phyloP scores from a whole-genome alignment of 2,113 vertebrate genomes.

The Cololabis saira region DNA sequence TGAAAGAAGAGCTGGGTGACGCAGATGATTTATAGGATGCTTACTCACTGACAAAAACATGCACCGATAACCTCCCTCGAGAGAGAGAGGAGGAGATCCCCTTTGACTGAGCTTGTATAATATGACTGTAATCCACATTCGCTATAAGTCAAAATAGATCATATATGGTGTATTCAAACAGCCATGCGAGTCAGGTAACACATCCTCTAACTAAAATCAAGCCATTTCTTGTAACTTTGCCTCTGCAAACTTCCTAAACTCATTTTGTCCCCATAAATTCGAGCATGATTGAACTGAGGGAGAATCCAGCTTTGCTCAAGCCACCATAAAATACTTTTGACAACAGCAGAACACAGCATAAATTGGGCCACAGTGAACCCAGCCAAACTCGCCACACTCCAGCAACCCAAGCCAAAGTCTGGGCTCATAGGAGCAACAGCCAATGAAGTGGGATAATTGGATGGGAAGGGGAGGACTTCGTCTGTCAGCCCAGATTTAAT shows the following conservation, averaged over 20 bases:
- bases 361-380: conserved; percentile 32
- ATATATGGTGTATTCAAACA: conserved; percentile 22
- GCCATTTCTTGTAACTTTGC: not conserved
- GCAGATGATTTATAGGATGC: conserved; percentile 58
- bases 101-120: conserved; percentile 73
- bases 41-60: conserved; percentile 59
- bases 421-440: conserved; percentile 18
- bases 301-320: conserved; percentile 30
- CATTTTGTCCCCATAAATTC: conserved; percentile 16
- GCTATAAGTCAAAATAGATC: conserved; percentile 28
- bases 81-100: conserved; percentile 52
- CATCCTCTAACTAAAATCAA: not conserved
- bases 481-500: conserved; percentile 36
- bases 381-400: conserved; percentile 46
- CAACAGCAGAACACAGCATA: conserved; percentile 45
- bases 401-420: conserved; percentile 12
- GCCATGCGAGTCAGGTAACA: conserved; percentile 18
- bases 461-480: conserved; percentile 5
- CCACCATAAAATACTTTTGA: conserved; percentile 52
- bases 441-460: not conserved
- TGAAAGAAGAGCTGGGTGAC: conserved; percentile 71
- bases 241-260: conserved; percentile 13
- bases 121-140: conserved; percentile 45
- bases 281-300: not conserved
- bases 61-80: conserved; percentile 42